These are phyloP conservation scores for Halesus radiatus DNA, from an alignment of 1,140 invertebrate genomes.

Conservation along the genomic window DNA sequence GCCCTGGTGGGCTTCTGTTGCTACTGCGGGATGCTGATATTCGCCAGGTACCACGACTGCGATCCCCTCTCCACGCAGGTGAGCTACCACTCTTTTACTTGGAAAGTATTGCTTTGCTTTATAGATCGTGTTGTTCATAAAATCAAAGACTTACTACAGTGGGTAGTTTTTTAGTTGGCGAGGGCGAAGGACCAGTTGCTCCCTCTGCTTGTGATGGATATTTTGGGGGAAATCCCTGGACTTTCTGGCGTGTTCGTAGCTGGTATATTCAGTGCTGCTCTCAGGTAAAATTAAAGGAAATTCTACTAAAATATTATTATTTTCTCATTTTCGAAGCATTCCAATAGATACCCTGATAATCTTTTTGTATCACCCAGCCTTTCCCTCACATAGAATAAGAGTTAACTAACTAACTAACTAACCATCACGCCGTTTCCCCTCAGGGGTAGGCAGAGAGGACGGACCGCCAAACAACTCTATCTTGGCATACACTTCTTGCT, in stretches of 20 bases:
- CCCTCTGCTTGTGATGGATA: constrained; percentile 85
- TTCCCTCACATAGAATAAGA: no score
- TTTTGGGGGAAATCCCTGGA: constrained; percentile 79
- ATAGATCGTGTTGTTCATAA: not conserved
- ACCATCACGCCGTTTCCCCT: no score
- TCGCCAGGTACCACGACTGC: constrained; percentile 86
- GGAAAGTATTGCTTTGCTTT: no score
- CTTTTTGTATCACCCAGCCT: no score
- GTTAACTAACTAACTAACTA: no score
- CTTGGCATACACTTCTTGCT: no score
- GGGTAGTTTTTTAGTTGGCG: constrained; percentile 71
- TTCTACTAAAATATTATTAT: no score
- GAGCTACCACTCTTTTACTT: constrained; percentile 38
- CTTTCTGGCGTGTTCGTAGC: constrained; percentile 89
- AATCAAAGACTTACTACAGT: constrained; percentile 47
- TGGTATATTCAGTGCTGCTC: constrained; percentile 87
- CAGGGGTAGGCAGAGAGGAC: no score
- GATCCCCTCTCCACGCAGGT: constrained; percentile 86
- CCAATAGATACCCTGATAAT: no score
- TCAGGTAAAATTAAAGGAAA: constrained; percentile 78
- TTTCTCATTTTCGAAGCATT: no score
- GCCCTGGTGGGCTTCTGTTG: constrained; percentile 73
- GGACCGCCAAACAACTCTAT: no score
- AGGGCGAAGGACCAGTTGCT: constrained; percentile 82
- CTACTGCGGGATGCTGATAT: constrained; percentile 87